These are phyloP conservation scores for Microcebus lehilahytsara DNA, from an alignment of 2,113 vertebrate genomes.

Conservation along the genomic window DNA sequence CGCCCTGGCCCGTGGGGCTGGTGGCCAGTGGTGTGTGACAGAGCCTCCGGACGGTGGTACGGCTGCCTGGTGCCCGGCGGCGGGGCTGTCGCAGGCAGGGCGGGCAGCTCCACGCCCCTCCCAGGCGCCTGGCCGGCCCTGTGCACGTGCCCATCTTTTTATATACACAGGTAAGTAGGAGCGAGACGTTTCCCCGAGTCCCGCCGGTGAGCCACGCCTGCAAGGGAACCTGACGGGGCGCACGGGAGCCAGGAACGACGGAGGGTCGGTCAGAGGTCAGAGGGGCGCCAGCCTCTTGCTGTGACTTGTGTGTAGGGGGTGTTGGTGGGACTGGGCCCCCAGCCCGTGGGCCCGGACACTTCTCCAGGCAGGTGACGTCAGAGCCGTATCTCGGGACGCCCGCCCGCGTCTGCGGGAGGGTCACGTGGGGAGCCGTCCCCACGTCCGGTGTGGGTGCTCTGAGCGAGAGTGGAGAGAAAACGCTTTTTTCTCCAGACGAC, in stretches of 20 bases:
- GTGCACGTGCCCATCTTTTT: background rate
- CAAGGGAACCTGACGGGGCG: background rate
- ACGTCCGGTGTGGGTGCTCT: background rate
- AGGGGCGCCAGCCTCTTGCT: background rate
- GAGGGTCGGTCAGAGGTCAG: too few relatives aligned
- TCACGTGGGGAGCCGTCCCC: too few relatives aligned
- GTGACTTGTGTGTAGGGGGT: background rate
- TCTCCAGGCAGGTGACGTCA: background rate
- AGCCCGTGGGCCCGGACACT: background rate
- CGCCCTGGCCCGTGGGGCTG: background rate
- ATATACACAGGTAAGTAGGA: background rate
- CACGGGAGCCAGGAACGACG: accelerated
- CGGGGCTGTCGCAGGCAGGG: too few relatives aligned
- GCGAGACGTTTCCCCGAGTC: background rate
- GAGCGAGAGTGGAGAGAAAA: background rate
- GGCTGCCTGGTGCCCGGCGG: too few relatives aligned
- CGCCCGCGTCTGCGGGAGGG: accelerated
- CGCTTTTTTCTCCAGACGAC: background rate
- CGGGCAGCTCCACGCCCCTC: background rate
- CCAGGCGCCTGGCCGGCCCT: too few relatives aligned
- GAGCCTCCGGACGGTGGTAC: background rate
- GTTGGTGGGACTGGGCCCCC: background rate
- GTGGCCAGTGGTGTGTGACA: background rate
- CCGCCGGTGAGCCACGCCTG: background rate
- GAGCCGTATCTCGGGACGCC: background rate